phyloP scores from a whole-genome alignment of 2,888 invertebrate genomes.

The Lochmaea crataegi region DNA sequence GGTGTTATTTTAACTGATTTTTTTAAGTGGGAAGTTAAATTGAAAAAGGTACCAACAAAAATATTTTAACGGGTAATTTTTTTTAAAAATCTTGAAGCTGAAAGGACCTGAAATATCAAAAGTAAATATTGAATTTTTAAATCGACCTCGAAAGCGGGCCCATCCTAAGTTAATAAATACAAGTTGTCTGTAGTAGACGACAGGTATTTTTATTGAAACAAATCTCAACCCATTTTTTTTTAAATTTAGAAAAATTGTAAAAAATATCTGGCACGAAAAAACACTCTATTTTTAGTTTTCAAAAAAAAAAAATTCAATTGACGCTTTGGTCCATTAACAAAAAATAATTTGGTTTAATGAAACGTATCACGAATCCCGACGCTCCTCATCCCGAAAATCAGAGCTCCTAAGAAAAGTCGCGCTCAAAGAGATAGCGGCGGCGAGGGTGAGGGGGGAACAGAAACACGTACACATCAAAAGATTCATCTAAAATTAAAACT shows the following conservation, averaged over 20 bases:
- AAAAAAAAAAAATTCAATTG: constrained; percentile 15
- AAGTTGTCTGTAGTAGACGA: constrained; percentile 30
- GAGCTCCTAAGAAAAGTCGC: constrained; percentile 23
- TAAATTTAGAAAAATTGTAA: no score
- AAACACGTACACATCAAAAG: constrained; percentile 62
- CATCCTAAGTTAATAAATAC: constrained; percentile 40
- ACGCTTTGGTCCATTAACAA: constrained; percentile 4
- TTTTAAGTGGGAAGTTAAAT: no score
- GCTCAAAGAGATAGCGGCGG: constrained; percentile 5
- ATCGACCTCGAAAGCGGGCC: neutral
- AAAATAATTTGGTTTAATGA: constrained; percentile 20
- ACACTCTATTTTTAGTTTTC: neutral
- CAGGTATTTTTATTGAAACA: constrained; percentile 43
- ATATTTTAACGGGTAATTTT: no score
- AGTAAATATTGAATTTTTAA: neutral
- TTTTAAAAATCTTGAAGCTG: neutral
- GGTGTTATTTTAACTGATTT: no score
- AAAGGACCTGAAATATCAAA: neutral
- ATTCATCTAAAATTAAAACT: constrained; percentile 64
- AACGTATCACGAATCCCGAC: constrained; percentile 16
- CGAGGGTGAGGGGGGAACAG: neutral
- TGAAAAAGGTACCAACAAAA: no score
- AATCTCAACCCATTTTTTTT: neutral
- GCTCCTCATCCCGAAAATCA: constrained; percentile 19
- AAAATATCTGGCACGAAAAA: neutral